Evolutionary conservation across 2,888 invertebrate species (phyloP).

Genomic region (Azorinus chamasolen): DNA sequence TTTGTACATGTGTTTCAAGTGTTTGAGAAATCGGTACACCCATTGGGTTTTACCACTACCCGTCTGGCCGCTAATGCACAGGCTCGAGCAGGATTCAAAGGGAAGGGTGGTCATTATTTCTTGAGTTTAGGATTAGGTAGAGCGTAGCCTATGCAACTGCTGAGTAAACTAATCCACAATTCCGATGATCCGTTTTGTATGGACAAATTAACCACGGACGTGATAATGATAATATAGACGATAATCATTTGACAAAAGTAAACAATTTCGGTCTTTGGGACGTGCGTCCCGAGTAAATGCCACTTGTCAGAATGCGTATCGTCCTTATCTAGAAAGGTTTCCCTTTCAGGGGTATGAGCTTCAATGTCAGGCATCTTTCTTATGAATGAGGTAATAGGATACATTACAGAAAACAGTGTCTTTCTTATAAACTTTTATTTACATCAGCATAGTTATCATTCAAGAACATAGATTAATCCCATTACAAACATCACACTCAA

Average conservation of each 20-base stretch:
- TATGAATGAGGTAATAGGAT: no score
- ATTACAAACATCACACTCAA: no score
- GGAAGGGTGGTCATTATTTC: constrained; percentile 36
- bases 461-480: no score
- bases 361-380: constrained; percentile 18
- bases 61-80: constrained; percentile 47
- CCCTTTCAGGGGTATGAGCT: constrained; percentile 19
- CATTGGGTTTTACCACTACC: constrained; percentile 53
- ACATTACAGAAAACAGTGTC: no score
- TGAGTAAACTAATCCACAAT: constrained; percentile 41
- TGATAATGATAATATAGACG: constrained; percentile 48
- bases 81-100: constrained; percentile 55
- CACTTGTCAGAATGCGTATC: constrained; percentile 30
- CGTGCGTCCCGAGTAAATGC: constrained; percentile 41
- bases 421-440: no score
- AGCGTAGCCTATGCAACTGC: constrained; percentile 41
- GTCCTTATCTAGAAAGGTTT: constrained; percentile 9
- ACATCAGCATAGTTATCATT: no score
- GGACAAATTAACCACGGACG: constrained; percentile 49
- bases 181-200: constrained; percentile 33
- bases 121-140: constrained; percentile 39
- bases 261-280: constrained; percentile 54
- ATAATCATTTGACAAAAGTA: constrained; percentile 60
- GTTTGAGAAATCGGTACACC: constrained; percentile 34
- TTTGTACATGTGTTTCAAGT: constrained; percentile 40